Evolutionary conservation across 2,797 vertebrate genomes (phyloP).

Genomic region (Sciurus vulgaris): DNA sequence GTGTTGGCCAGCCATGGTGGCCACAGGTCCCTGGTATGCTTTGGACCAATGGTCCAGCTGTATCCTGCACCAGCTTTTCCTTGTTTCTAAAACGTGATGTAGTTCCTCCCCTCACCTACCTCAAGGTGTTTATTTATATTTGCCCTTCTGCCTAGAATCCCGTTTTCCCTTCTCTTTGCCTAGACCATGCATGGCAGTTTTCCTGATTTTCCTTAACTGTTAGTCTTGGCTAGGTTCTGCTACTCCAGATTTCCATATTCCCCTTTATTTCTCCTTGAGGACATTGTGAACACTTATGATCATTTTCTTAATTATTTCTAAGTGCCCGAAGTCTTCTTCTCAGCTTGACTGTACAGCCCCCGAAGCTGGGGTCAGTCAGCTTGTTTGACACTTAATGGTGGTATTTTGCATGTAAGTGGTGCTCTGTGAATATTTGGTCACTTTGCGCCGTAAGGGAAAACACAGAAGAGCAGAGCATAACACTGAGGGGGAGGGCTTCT

Average conservation of each 20-base stretch:
- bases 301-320: neutral
- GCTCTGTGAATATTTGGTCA: neutral
- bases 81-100: neutral
- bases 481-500: neutral
- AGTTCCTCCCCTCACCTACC: no score
- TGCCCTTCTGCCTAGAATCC: neutral
- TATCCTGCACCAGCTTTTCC: neutral
- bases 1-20: fast-evolving
- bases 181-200: neutral
- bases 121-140: neutral
- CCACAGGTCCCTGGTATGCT: fast-evolving
- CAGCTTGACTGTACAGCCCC: no score
- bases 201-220: neutral
- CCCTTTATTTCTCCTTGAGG: neutral
- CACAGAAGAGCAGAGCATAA: neutral
- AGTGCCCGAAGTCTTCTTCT: neutral
- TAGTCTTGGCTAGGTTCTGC: neutral
- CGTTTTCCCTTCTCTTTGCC: neutral
- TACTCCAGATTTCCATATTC: fast-evolving
- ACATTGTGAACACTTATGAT: neutral
- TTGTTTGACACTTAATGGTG: neutral
- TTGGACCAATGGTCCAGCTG: fast-evolving
- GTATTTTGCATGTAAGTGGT: neutral
- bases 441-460: neutral
- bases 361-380: neutral